Evolutionary conservation across 2,797 vertebrate genomes (phyloP).

Genomic region (Gymnothorax reevesii): DNA sequence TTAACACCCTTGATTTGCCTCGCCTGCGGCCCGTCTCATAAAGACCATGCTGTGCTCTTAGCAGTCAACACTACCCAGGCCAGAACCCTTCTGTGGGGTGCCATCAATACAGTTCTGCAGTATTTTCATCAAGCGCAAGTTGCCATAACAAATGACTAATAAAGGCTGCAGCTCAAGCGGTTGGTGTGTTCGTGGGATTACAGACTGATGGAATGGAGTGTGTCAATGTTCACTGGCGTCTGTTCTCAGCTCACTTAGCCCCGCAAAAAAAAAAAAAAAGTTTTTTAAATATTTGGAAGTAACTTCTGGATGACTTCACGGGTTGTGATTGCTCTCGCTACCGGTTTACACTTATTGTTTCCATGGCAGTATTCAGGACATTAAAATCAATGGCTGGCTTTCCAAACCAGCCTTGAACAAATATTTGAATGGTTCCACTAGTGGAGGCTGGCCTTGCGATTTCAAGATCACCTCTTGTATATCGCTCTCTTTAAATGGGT

Average conservation of each 20-base stretch:
- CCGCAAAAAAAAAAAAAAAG: neutral
- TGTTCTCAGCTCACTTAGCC: neutral
- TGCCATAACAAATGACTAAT: conserved; percentile 14
- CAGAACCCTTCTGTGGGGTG: neutral
- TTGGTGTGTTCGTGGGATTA: neutral
- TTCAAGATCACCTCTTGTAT: neutral
- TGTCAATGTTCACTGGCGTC: neutral
- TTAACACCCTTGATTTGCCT: neutral
- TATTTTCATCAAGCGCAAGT: neutral
- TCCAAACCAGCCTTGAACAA: neutral
- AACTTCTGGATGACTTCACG: conserved; percentile 23
- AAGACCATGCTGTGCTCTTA: neutral
- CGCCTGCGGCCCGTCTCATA: neutral
- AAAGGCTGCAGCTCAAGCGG: neutral
- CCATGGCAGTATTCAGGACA: neutral
- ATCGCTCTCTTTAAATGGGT: neutral
- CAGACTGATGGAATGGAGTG: neutral
- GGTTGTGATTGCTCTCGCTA: conserved; percentile 4
- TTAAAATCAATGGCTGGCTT: neutral
- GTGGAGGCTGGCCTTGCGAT: neutral
- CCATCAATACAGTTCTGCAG: neutral
- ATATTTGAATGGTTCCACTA: conserved; percentile 19
- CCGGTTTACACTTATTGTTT: conserved; percentile 16
- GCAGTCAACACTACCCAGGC: neutral
- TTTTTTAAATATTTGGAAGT: neutral